Evolutionary conservation across 2,888 invertebrate genomes (phyloP).

Genomic region (Drosophila nr. perissopoda): DNA sequence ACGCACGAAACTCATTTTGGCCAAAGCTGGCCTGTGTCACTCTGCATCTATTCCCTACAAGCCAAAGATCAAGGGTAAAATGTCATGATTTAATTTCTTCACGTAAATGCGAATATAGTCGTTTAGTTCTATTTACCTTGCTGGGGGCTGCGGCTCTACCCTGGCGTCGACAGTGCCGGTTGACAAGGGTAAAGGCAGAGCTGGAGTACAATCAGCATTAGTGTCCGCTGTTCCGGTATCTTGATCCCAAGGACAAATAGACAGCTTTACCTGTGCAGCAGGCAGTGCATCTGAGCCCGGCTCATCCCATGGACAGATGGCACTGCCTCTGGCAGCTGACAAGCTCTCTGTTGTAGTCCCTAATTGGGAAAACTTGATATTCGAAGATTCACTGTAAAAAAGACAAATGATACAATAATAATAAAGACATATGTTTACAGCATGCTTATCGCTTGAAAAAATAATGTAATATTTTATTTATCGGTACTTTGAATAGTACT

Average conservation of each 20-base stretch:
- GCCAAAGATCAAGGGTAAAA: not conserved
- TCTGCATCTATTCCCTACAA: not conserved
- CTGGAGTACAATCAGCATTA: constrained; percentile 2
- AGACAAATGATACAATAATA: not conserved
- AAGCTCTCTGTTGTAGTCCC: constrained; percentile 80
- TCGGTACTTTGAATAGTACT: not conserved
- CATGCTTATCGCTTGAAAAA: not conserved
- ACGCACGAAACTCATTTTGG: not conserved
- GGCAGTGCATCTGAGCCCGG: constrained; percentile 46
- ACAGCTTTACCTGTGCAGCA: constrained; percentile 8
- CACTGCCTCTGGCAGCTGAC: constrained; percentile 55
- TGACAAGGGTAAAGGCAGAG: not conserved
- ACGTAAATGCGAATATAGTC: not conserved
- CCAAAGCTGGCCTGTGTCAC: not conserved
- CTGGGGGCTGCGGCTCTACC: constrained; percentile 58
- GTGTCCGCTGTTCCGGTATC: not conserved
- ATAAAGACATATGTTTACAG: not conserved
- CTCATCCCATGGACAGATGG: constrained; percentile 84
- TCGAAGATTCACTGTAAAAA: constrained; percentile 72
- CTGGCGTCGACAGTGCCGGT: not conserved
- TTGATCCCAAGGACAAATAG: constrained; percentile 2
- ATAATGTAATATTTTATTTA: not conserved
- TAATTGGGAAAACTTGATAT: constrained; percentile 73
- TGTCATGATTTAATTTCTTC: constrained; percentile 1
- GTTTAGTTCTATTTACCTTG: constrained; percentile 64